These are phyloP conservation scores for Malurus alboscapulatus DNA, from an alignment of 2,113 vertebrate genomes.

Conservation along the genomic window DNA sequence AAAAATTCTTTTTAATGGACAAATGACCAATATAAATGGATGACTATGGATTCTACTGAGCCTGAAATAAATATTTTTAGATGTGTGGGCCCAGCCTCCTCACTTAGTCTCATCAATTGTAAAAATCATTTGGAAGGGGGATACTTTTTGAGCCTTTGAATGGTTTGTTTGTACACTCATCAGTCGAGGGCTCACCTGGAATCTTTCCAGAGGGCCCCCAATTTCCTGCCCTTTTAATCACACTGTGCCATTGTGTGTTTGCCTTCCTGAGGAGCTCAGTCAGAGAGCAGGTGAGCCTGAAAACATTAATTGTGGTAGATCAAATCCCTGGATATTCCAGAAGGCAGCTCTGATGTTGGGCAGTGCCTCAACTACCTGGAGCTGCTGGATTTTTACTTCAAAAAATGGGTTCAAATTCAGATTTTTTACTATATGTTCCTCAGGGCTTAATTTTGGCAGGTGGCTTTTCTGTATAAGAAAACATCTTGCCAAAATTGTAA, in stretches of 20 bases:
- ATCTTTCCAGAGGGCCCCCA: neutral
- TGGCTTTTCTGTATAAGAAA: neutral
- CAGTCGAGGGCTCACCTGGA: neutral
- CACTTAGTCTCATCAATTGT: neutral
- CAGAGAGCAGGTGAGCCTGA: neutral
- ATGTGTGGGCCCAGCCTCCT: neutral
- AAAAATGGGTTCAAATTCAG: neutral
- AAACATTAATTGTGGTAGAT: neutral
- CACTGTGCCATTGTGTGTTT: neutral
- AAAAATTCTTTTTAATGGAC: neutral
- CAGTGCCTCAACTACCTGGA: neutral
- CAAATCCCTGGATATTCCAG: neutral
- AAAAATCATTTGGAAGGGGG: neutral
- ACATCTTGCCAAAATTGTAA: fast-evolving
- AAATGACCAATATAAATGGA: neutral
- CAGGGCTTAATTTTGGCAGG: neutral
- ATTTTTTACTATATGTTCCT: neutral
- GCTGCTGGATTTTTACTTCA: neutral
- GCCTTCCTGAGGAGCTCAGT: neutral
- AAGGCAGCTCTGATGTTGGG: neutral
- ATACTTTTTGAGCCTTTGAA: neutral
- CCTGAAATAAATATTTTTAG: neutral
- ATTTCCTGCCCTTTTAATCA: neutral
- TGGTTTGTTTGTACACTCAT: neutral
- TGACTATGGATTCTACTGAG: neutral